phyloP scores from a whole-genome alignment of 2,888 invertebrate genomes.

The Epicampocera succincta region DNA sequence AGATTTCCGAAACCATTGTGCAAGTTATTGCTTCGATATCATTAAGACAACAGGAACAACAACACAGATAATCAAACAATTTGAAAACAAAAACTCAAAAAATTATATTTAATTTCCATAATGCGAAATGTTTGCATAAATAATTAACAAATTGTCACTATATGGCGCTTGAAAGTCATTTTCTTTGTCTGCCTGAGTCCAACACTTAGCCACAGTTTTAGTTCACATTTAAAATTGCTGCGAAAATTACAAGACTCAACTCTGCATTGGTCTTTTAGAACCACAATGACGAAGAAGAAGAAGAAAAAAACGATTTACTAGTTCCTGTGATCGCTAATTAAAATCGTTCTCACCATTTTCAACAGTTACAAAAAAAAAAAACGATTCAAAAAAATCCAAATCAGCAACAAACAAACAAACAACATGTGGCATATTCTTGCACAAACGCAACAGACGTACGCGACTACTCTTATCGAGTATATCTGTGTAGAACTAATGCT shows the following conservation, averaged over 20 bases:
- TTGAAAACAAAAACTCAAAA: background rate
- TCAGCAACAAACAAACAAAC: constrained; percentile 43
- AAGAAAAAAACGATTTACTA: constrained; percentile 52
- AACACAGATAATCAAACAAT: background rate
- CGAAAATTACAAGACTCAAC: constrained; percentile 33
- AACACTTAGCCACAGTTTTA: constrained; percentile 26
- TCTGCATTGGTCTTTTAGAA: constrained; percentile 64
- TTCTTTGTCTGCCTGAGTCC: constrained; percentile 50
- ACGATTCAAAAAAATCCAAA: constrained; percentile 13
- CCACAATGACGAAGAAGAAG: background rate
- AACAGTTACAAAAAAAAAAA: constrained; percentile 34
- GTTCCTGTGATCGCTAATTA: constrained; percentile 70
- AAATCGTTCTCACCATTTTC: constrained; percentile 70
- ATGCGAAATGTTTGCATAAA: constrained; percentile 59
- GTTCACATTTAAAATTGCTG: constrained; percentile 37
- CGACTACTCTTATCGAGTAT: constrained; percentile 12
- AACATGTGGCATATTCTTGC: constrained; percentile 56
- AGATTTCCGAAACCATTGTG: too few relatives aligned
- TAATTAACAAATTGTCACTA: constrained; percentile 67
- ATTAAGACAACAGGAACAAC: constrained; percentile 6
- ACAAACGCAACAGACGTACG: constrained; percentile 16
- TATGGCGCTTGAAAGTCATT: constrained; percentile 60
- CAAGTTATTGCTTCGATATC: background rate
- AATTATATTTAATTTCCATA: constrained; percentile 49
- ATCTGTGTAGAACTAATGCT: background rate